A percentile compares a stretch with the other conserved stretches of the same genome.
These are phyloP conservation scores for Hedya salicella DNA, from an alignment of 2,888 invertebrate species.

Conservation along the genomic window DNA sequence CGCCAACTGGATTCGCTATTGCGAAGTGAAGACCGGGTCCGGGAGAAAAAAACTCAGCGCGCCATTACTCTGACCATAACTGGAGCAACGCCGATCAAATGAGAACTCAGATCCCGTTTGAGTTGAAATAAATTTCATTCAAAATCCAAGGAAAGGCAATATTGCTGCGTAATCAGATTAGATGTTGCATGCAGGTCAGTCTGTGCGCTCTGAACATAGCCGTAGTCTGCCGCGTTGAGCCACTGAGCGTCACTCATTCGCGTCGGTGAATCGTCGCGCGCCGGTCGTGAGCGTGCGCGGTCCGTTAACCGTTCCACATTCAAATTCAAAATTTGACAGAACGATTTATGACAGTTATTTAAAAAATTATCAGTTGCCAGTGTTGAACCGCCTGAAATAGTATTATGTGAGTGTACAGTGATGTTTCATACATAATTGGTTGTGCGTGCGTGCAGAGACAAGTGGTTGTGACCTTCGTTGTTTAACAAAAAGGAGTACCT, in stretches of 20 bases:
- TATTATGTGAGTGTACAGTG: conserved; percentile 52
- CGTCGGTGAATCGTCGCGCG: conserved; percentile 67
- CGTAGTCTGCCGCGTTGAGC: conserved; percentile 50
- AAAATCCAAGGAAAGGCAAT: conserved; percentile 50
- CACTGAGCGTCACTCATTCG: conserved; percentile 66
- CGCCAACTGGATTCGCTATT: conserved; percentile 9
- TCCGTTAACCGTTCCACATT: conserved; percentile 65
- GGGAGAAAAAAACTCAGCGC: conserved; percentile 32
- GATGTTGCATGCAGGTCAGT: conserved; percentile 68
- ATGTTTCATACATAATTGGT: conserved; percentile 46
- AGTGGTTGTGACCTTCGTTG: conserved; percentile 77
- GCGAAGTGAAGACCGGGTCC: conserved; percentile 29
- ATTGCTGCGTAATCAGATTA: conserved; percentile 70
- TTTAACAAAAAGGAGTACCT: conserved; percentile 56
- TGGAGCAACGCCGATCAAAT: conserved; percentile 28
- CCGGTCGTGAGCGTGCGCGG: conserved; percentile 66
- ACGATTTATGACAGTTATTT: conserved; percentile 55
- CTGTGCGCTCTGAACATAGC: conserved; percentile 65
- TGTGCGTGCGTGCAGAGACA: conserved; percentile 65
- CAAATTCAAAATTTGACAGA: conserved; percentile 62
- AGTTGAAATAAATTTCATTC: conserved; percentile 48
- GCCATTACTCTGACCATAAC: conserved; percentile 34
- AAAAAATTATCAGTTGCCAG: conserved; percentile 48
- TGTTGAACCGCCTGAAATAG: conserved; percentile 48
- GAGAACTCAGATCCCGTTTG: conserved; percentile 20